A percentile compares a stretch with the other conserved stretches of the same genome.
phyloP scores from a whole-genome alignment of 2,888 invertebrate genomes.

The Antheraea yamamai region DNA sequence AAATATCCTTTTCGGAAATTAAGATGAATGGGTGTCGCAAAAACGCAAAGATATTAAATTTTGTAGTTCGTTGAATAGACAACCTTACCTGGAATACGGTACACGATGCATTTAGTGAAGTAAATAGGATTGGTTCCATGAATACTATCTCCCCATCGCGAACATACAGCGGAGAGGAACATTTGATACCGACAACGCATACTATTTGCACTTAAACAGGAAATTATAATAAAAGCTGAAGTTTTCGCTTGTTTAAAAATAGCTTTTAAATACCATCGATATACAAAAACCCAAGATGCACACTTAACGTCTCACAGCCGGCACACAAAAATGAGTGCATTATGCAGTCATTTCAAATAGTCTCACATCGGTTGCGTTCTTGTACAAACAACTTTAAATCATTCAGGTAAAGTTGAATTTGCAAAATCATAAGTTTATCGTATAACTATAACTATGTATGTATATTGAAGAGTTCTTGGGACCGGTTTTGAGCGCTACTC shows the following conservation, averaged over 20 bases:
- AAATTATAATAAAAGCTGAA: neutral
- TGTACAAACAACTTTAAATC: too few relatives aligned
- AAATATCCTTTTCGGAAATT: too few relatives aligned
- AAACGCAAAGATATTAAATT: constrained; percentile 6
- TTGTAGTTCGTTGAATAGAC: neutral
- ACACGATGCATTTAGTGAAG: constrained; percentile 34
- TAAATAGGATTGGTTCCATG: constrained; percentile 32
- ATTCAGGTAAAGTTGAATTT: too few relatives aligned
- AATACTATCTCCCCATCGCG: constrained; percentile 34
- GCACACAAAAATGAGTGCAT: too few relatives aligned
- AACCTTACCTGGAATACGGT: constrained; percentile 21
- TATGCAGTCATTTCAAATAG: too few relatives aligned
- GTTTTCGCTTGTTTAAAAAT: neutral
- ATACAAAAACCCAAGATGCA: too few relatives aligned
- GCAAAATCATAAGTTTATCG: too few relatives aligned
- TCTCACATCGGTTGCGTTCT: too few relatives aligned
- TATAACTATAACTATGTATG: too few relatives aligned
- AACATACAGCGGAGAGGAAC: constrained; percentile 29
- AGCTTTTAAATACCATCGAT: neutral
- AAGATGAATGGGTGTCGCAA: neutral
- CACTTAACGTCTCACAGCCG: too few relatives aligned
- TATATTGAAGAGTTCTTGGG: too few relatives aligned
- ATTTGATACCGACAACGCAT: constrained; percentile 19
- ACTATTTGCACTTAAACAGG: constrained; percentile 6
- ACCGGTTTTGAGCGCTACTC: too few relatives aligned